These are phyloP conservation scores for Epiblema foenella DNA, from an alignment of 2,888 invertebrate genomes.

Conservation along the genomic window DNA sequence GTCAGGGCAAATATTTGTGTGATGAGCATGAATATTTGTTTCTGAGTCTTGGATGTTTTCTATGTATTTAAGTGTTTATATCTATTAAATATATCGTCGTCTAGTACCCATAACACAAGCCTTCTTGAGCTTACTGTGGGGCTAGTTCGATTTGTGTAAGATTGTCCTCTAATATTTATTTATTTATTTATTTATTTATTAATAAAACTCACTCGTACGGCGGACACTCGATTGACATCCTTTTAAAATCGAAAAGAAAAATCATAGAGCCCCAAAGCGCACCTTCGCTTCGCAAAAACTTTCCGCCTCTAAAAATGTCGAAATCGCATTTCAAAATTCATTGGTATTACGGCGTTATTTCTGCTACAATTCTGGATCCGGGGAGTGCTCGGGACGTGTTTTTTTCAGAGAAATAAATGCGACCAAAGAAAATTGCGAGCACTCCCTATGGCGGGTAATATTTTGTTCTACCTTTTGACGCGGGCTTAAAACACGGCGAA, in stretches of 20 bases:
- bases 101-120: too few relatives aligned
- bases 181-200: too few relatives aligned
- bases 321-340: conserved; percentile 43
- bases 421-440: conserved; percentile 44
- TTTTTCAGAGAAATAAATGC: conserved; percentile 42
- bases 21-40: too few relatives aligned
- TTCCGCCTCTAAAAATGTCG: conserved; percentile 33
- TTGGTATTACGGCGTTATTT: conserved; percentile 40
- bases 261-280: conserved; percentile 23
- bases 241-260: conserved; percentile 21
- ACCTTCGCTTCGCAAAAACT: conserved; percentile 16
- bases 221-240: conserved; percentile 18
- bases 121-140: too few relatives aligned
- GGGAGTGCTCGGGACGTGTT: conserved; percentile 27
- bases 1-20: too few relatives aligned
- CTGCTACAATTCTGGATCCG: conserved; percentile 31
- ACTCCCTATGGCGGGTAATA: conserved; percentile 38
- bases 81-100: too few relatives aligned
- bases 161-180: too few relatives aligned
- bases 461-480: conserved; percentile 44
- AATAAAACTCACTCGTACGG: conserved; percentile 1
- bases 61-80: too few relatives aligned
- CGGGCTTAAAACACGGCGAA: conserved; percentile 41
- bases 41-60: too few relatives aligned
- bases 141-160: too few relatives aligned